Conservation (phyloP, 2,888 invertebrate genomes). For the Mylabris sibirica region DNA sequence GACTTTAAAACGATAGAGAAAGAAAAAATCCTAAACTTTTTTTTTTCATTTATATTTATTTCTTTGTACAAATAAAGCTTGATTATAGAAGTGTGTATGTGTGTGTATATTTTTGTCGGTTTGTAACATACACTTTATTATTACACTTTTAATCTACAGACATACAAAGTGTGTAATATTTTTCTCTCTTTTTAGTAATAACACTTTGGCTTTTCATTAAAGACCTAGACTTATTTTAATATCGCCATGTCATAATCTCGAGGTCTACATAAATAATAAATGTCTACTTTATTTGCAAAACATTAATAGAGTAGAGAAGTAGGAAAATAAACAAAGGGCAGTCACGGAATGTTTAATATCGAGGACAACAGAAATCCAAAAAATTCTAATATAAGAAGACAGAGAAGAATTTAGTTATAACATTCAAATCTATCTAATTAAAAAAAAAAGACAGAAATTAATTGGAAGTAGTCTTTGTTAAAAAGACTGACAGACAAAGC, state of each 20-base stretch:
- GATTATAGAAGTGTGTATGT: neutral
- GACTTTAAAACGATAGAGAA: neutral
- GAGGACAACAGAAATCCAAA: neutral
- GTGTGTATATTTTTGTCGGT: neutral
- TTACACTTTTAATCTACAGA: slow-evolving; percentile 5
- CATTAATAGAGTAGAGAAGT: neutral
- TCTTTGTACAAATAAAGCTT: neutral
- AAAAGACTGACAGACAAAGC: neutral
- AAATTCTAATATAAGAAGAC: neutral
- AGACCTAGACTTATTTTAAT: slow-evolving; percentile 3
- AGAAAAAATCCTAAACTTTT: neutral
- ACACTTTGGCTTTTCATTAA: neutral
- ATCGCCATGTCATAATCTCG: slow-evolving; percentile 25
- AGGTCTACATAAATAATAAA: neutral
- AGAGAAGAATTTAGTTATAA: neutral
- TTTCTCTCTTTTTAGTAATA: slow-evolving; percentile 4
- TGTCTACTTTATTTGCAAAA: neutral
- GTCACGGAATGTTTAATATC: neutral
- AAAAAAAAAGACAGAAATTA: neutral
- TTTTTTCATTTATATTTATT: neutral
- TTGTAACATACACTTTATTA: neutral
- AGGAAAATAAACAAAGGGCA: no score
- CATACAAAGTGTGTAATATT: neutral
- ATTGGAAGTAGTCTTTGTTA: neutral
- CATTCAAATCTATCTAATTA: neutral